Conservation (phyloP, 2,888 invertebrate genomes). For the Lithophane leautieri region DNA sequence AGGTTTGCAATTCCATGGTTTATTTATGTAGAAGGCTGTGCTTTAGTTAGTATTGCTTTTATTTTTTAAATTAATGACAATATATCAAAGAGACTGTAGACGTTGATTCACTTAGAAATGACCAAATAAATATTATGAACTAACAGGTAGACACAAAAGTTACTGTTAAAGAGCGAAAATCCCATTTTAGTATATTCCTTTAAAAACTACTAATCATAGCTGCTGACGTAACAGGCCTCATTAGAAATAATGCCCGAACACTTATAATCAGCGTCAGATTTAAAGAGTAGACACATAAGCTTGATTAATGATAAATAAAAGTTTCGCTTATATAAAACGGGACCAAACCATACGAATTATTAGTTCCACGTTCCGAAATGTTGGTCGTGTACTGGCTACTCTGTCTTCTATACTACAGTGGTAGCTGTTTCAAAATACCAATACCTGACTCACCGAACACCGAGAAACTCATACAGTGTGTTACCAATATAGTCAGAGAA, state of each 20-base stretch:
- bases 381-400: conserved; percentile 39
- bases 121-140: neutral
- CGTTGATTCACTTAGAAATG: neutral
- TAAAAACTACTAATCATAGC: conserved; percentile 10
- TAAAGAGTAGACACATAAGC: neutral
- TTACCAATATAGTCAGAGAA: conserved; percentile 47
- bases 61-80: conserved; percentile 22
- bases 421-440: conserved; percentile 33
- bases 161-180: neutral
- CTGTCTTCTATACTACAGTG: conserved; percentile 6
- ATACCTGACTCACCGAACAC: conserved; percentile 9
- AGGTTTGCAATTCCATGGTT: conserved; percentile 53
- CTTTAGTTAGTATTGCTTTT: conserved; percentile 30
- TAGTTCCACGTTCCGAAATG: conserved; percentile 24
- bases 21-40: conserved; percentile 52
- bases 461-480: conserved; percentile 47
- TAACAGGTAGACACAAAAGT: neutral
- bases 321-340: neutral
- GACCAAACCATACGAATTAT: neutral
- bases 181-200: neutral
- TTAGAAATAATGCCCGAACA: conserved; percentile 18
- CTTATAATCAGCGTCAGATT: conserved; percentile 42
- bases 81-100: neutral
- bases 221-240: conserved; percentile 24
- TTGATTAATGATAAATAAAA: conserved; percentile 33